Base-by-base conservation (phyloP, 1,140 invertebrate genomes). In the Ips nitidus region DNA sequence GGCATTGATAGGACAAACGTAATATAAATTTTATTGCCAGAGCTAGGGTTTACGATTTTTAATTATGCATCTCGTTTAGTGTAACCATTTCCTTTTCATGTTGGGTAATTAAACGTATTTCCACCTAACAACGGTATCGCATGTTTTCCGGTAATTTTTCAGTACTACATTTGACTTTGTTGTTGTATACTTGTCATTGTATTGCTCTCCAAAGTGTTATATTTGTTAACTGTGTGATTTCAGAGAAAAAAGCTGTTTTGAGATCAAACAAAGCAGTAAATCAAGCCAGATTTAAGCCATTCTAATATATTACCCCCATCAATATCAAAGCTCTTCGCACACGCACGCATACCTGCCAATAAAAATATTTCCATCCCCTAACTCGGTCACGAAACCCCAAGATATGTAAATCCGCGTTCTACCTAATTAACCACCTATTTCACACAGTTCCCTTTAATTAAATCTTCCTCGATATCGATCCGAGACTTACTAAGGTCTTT, bases 121-220 rank as follows among this genome's bases (percentile, higher is more conserved):
- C 50, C 59, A 62, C 37, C 45, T 66, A 66, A 66, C 65, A 57
- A 66, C 53, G 22, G 42, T 59, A 66, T 66, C 52, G 65, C 65
- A 66, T 66, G 65, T 58, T 58, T 5, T 6, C 40, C 57, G n/a
- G 52, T 42, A 6, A 53, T 66, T 57, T 66, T 53, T 52, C 62
- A 53, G 36, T 40, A 41, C 8, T 62, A 38, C 50, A 47, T 62
- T 62, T 62, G 45, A 62, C 36, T 62, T 37, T 37, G 59, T 47
- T 62, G 22, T 4, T 36, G 42, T 22, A 37, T 50, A 37, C 45
- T 50, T 50, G 45, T 62, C 50, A 62, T 62, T 47, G 8, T 59
- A 41, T 59, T 6, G 6, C 45, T 1, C 6, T 2, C 1, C 7
- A 3, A 8, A 50, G 6, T 50, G 22, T 1, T 50, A 50, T 50